These are phyloP conservation scores for Achlya flavicornis DNA, from an alignment of 2,888 invertebrate genomes.

Conservation along the genomic window DNA sequence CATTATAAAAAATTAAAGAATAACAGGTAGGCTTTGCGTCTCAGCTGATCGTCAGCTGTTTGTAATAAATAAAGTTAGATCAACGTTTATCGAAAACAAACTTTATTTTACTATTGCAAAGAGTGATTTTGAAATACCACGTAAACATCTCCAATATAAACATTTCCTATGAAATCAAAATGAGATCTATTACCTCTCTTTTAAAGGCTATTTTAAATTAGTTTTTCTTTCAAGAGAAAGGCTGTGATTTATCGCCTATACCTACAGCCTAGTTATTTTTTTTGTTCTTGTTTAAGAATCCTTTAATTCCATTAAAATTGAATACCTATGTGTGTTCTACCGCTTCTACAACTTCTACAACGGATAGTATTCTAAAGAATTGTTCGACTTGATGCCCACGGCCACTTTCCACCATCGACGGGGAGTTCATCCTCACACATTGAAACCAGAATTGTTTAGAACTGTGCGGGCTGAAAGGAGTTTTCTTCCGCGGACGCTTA, in stretches of 20 bases:
- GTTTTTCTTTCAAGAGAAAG: conserved; percentile 2
- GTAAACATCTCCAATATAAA: background rate
- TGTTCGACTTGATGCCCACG: too few relatives aligned
- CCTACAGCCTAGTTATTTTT: conserved; percentile 2
- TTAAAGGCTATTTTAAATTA: background rate
- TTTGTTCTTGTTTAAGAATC: background rate
- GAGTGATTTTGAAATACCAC: background rate
- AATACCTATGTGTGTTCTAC: background rate
- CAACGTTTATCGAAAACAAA: conserved; percentile 9
- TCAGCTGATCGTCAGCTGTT: conserved; percentile 69
- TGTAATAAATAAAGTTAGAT: conserved; percentile 18
- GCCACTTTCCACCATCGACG: too few relatives aligned
- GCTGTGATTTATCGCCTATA: conserved; percentile 6
- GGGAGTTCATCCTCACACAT: too few relatives aligned
- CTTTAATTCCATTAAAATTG: background rate
- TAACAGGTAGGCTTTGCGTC: conserved; percentile 44
- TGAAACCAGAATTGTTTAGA: too few relatives aligned
- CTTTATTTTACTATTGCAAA: conserved; percentile 7
- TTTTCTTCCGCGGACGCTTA: too few relatives aligned
- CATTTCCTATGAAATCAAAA: background rate
- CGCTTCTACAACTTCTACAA: too few relatives aligned
- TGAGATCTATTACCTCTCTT: background rate
- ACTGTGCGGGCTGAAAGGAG: too few relatives aligned
- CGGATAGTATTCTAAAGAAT: too few relatives aligned
- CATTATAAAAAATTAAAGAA: conserved; percentile 37